Evolutionary conservation across 2,888 invertebrate genomes (phyloP).

Genomic region (Nineta flava): DNA sequence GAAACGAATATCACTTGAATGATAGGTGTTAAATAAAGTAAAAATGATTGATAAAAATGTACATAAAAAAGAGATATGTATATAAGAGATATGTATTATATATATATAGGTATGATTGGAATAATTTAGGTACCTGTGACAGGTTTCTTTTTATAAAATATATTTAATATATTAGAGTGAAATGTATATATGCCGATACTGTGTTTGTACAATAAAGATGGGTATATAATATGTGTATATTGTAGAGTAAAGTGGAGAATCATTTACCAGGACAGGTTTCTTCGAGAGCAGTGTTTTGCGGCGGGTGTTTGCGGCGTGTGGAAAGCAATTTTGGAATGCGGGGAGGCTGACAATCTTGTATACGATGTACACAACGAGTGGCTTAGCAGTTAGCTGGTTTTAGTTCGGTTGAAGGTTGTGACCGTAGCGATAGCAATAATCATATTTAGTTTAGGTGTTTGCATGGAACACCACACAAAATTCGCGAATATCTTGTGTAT

Average conservation of each 20-base stretch:
- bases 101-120: too few relatives aligned
- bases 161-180: too few relatives aligned
- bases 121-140: too few relatives aligned
- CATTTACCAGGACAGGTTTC: slow-evolving; percentile 13
- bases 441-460: too few relatives aligned
- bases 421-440: background rate
- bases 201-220: background rate
- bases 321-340: slow-evolving; percentile 28
- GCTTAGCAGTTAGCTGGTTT: slow-evolving; percentile 13
- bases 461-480: too few relatives aligned
- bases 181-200: background rate
- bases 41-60: too few relatives aligned
- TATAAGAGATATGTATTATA: too few relatives aligned
- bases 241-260: slow-evolving; percentile 9
- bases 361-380: slow-evolving; percentile 12
- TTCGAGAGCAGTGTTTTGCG: slow-evolving; percentile 11
- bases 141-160: too few relatives aligned
- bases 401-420: slow-evolving; percentile 18
- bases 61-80: too few relatives aligned
- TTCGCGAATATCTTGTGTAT: too few relatives aligned
- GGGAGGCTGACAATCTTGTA: slow-evolving; percentile 17
- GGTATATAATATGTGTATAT: slow-evolving; percentile 2
- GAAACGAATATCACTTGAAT: too few relatives aligned
- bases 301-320: slow-evolving; percentile 24
- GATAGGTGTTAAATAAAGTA: too few relatives aligned